phyloP scores from a whole-genome alignment of 1,140 invertebrate genomes.

The Eumeta japonica region DNA sequence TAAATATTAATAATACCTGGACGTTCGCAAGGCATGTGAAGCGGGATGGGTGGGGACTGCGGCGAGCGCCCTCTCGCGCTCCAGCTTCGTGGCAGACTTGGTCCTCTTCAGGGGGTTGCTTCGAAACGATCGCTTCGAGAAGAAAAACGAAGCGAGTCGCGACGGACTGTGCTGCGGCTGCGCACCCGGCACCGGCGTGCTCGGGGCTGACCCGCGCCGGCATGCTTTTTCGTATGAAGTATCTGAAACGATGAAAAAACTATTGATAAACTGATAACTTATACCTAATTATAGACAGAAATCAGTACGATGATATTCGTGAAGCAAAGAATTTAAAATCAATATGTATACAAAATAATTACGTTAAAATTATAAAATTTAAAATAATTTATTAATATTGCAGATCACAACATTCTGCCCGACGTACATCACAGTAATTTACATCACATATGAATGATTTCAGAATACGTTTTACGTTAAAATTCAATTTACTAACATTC shows the following conservation, averaged over 20 bases:
- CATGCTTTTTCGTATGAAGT: conserved; percentile 89
- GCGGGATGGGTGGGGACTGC: conserved; percentile 43
- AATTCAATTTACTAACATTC: too few species aligned
- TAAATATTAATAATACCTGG: too few species aligned
- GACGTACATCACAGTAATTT: too few species aligned
- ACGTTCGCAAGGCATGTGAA: conserved; percentile 64
- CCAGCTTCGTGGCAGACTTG: conserved; percentile 88
- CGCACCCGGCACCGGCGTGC: conserved; percentile 72
- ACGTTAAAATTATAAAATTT: too few species aligned
- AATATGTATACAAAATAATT: too few species aligned
- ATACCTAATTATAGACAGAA: neutral
- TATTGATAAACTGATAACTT: conserved; percentile 2
- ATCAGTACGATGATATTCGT: neutral
- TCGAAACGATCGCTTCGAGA: conserved; percentile 84
- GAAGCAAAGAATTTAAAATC: too few species aligned
- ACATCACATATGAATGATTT: too few species aligned
- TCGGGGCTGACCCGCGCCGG: conserved; percentile 78
- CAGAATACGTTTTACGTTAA: too few species aligned
- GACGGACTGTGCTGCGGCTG: conserved; percentile 50
- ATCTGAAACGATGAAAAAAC: conserved; percentile 61
- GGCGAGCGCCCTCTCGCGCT: conserved; percentile 62
- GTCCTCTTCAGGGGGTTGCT: conserved; percentile 87
- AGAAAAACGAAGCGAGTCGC: conserved; percentile 74
- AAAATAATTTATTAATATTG: too few species aligned
- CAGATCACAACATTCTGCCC: too few species aligned